These are phyloP conservation scores for Xiphorhynchus erythropygius DNA, from an alignment of 2,797 vertebrate genomes.

Conservation along the genomic window DNA sequence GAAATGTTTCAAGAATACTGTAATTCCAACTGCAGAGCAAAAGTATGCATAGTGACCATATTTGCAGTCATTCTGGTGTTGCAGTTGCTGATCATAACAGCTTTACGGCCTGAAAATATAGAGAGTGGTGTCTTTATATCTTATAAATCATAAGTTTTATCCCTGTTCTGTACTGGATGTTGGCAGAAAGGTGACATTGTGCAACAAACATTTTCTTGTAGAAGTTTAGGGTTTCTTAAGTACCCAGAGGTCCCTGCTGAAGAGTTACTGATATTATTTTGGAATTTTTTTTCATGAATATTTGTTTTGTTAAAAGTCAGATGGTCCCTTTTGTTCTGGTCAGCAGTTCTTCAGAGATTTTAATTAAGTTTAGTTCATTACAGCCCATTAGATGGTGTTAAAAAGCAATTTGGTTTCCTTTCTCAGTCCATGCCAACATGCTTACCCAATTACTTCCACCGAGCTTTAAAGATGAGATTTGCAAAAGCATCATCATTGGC, in stretches of 20 bases:
- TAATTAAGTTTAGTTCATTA: slow-evolving; percentile 45
- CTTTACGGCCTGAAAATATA: neutral
- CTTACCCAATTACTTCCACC: slow-evolving; percentile 13
- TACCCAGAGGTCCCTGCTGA: neutral
- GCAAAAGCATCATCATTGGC: neutral
- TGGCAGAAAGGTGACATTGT: neutral
- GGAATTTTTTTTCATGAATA: neutral
- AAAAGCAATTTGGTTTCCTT: slow-evolving; percentile 36
- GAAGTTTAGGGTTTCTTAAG: neutral
- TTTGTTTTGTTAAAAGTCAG: neutral
- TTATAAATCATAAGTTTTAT: neutral
- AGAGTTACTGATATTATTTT: neutral
- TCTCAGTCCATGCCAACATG: neutral
- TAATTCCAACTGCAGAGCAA: neutral
- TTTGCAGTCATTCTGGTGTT: neutral
- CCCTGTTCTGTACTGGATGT: neutral
- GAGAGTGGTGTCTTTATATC: neutral
- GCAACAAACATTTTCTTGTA: neutral
- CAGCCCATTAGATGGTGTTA: slow-evolving; percentile 21
- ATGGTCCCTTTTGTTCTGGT: neutral
- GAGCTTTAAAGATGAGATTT: slow-evolving; percentile 13
- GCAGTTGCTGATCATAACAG: neutral
- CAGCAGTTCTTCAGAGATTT: slow-evolving; percentile 31
- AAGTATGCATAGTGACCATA: neutral
- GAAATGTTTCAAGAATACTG: neutral